phyloP scores from a whole-genome alignment of 2,797 vertebrate species.

The Sibirionetta formosa region DNA sequence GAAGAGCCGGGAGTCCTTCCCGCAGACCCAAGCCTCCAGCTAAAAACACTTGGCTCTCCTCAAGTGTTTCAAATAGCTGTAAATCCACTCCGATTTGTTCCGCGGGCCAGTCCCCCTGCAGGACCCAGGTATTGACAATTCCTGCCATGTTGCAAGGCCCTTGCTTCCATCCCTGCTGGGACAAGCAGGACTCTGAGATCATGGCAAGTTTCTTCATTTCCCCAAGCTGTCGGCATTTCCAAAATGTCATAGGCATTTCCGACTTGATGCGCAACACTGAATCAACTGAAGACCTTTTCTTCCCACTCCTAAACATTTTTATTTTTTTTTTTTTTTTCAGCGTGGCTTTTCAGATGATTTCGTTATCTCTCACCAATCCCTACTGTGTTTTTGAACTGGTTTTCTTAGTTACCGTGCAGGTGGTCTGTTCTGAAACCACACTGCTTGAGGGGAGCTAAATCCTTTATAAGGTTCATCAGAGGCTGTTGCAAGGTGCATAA shows the following conservation, averaged over 20 bases:
- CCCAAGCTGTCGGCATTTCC: conserved; percentile 33
- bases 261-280: background rate
- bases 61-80: background rate
- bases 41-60: background rate
- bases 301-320: background rate
- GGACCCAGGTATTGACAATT: background rate
- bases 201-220: conserved; percentile 2
- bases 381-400: background rate
- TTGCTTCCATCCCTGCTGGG: background rate
- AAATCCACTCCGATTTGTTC: background rate
- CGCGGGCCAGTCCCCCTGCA: background rate
- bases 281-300: conserved; percentile 6
- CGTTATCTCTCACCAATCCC: background rate
- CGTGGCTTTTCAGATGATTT: background rate
- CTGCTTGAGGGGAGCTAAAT: background rate
- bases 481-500: background rate
- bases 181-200: background rate
- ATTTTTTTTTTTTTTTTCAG: background rate
- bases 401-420: background rate
- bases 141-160: background rate
- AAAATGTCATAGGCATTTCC: conserved; percentile 56
- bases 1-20: background rate
- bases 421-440: background rate
- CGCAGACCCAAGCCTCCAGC: background rate
- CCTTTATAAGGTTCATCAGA: conserved; percentile 18